Evolutionary conservation across 2,797 vertebrate genomes (phyloP).

Genomic region (Cyclura pinguis): DNA sequence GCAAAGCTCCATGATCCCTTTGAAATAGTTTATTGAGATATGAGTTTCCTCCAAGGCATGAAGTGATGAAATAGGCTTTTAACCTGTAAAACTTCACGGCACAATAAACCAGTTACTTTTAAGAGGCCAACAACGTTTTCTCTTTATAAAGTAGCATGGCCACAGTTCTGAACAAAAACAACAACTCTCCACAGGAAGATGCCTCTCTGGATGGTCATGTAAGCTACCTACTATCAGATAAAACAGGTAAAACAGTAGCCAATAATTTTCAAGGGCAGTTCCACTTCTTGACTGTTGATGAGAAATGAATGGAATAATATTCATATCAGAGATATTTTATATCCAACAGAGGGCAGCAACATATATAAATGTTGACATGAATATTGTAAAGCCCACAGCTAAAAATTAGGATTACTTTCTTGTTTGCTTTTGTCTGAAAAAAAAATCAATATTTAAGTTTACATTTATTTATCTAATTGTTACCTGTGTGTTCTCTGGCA

Average conservation of each 20-base stretch:
- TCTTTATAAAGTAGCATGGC: not conserved
- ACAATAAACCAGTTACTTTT: not conserved
- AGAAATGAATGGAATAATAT: not conserved
- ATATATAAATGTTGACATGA: constrained; percentile 26
- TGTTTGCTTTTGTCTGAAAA: constrained; percentile 39
- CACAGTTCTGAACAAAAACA: not conserved
- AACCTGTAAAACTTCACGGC: not conserved
- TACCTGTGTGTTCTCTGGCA: not conserved
- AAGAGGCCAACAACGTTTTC: not conserved
- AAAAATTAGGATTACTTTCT: not conserved
- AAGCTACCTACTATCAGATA: constrained; percentile 10
- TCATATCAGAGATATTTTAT: constrained; percentile 2
- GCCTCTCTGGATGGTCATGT: not conserved
- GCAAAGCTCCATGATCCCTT: not conserved
- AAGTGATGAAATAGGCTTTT: not conserved
- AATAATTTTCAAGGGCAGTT: constrained; percentile 15
- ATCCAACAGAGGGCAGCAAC: not conserved
- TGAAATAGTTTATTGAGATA: not conserved
- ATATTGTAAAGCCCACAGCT: constrained; percentile 22
- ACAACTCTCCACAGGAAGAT: not conserved
- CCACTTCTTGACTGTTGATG: constrained; percentile 19
- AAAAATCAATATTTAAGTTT: constrained; percentile 10
- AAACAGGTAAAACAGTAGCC: not conserved
- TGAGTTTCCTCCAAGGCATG: not conserved
- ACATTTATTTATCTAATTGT: not conserved